These are phyloP conservation scores for Ctenodactylus gundi DNA, from an alignment of 2,113 vertebrate genomes.

Conservation along the genomic window DNA sequence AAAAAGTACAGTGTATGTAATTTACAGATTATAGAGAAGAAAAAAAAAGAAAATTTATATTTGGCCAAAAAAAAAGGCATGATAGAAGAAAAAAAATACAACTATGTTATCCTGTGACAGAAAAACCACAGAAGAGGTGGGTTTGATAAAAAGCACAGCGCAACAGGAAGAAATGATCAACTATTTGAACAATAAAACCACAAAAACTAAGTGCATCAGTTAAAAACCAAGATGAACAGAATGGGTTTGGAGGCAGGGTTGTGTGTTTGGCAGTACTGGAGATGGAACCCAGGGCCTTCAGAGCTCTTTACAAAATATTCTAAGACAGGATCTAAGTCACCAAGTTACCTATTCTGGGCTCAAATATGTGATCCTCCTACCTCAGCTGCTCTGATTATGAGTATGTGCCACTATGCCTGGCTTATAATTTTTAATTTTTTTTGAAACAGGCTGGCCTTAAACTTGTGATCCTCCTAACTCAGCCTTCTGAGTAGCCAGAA, in stretches of 20 bases:
- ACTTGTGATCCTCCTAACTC: background rate
- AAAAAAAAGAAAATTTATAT: constrained; percentile 13
- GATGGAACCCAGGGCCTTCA: background rate
- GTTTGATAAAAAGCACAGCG: background rate
- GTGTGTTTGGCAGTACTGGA: background rate
- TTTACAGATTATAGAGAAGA: constrained; percentile 32
- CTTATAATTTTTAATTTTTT: background rate
- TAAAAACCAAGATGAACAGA: constrained; percentile 37
- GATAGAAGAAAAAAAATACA: background rate
- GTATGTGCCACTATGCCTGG: background rate
- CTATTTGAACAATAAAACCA: constrained; percentile 40
- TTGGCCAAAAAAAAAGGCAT: constrained; percentile 36
- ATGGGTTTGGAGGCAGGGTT: too few species aligned
- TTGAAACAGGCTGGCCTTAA: background rate
- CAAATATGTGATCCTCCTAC: background rate
- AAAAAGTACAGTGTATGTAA: background rate
- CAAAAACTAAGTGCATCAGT: constrained; percentile 4
- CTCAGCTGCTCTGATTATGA: background rate
- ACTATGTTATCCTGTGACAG: background rate
- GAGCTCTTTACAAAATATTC: too few species aligned
- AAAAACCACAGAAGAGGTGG: background rate
- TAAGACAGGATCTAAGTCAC: background rate
- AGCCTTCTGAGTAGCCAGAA: background rate
- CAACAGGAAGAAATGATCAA: background rate
- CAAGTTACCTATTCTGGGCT: background rate